Percentiles rank a stretch among this genome's conserved stretches.
Conservation (phyloP, 2,113 vertebrate species). For the Vimba vimba region DNA sequence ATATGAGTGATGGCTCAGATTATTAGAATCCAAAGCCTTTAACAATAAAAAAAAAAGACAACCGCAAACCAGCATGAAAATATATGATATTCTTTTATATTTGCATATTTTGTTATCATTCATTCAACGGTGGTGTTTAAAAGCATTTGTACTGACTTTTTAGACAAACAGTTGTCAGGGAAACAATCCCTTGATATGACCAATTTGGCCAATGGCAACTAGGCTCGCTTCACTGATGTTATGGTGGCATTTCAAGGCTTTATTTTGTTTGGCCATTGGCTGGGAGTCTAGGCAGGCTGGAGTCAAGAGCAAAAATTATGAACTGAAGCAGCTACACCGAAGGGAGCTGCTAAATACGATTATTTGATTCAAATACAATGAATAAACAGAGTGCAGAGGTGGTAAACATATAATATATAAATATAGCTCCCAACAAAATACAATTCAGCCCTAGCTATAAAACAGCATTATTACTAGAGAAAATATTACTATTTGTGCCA, state of each 20-base stretch:
- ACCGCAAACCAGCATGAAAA: slow-evolving; percentile 2
- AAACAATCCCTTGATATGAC: slow-evolving; percentile 14
- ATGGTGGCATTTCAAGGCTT: background rate
- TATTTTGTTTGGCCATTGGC: slow-evolving; percentile 19
- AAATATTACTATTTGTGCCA: background rate
- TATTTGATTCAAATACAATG: slow-evolving; percentile 4
- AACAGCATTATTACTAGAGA: background rate
- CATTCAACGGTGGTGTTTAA: background rate
- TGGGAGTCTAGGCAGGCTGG: background rate
- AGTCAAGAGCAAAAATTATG: background rate
- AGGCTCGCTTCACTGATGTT: background rate
- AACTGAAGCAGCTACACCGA: background rate
- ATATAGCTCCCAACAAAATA: background rate
- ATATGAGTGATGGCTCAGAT: slow-evolving; percentile 33
- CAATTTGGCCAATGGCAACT: background rate
- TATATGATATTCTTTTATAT: slow-evolving; percentile 16
- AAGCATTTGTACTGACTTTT: background rate
- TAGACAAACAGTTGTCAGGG: slow-evolving; percentile 10
- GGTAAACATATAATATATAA: slow-evolving; percentile 8
- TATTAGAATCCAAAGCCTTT: slow-evolving; percentile 35
- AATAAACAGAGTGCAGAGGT: background rate
- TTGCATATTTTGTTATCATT: background rate
- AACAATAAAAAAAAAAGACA: slow-evolving; percentile 21
- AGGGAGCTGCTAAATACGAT: background rate
- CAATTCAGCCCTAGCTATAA: background rate